phyloP scores from a whole-genome alignment of 2,113 vertebrate genomes.

The Cheilinus undulatus region DNA sequence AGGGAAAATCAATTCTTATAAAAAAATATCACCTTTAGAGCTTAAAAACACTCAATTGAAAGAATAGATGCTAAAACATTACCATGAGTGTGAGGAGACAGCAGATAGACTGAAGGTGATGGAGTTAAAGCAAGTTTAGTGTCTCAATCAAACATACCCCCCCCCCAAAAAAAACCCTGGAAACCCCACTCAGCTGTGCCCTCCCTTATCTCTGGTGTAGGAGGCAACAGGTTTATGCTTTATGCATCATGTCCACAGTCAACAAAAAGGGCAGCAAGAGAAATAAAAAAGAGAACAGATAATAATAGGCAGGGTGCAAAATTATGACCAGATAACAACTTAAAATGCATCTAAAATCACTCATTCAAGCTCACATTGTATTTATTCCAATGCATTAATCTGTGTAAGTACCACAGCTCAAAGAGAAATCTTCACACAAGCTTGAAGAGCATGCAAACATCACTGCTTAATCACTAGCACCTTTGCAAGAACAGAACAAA shows the following conservation, averaged over 20 bases:
- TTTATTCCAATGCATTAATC: conserved; percentile 63
- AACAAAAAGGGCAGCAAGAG: conserved; percentile 38
- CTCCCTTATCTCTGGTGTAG: conserved; percentile 33
- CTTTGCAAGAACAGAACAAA: conserved; percentile 25
- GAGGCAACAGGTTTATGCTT: conserved; percentile 54
- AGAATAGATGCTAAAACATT: conserved; percentile 51
- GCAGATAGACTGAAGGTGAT: conserved; percentile 74
- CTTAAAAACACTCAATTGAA: conserved; percentile 58
- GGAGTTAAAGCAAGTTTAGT: conserved; percentile 54
- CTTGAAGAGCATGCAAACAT: conserved; percentile 27
- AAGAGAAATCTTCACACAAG: conserved; percentile 18
- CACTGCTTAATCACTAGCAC: conserved; percentile 2
- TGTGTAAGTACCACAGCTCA: conserved; percentile 49
- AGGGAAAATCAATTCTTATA: conserved; percentile 65
- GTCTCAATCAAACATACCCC: conserved; percentile 40
- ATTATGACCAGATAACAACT: conserved; percentile 3
- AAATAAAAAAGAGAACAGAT: background rate
- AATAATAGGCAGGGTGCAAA: conserved; percentile 15
- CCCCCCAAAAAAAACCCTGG: background rate
- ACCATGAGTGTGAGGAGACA: conserved; percentile 68
- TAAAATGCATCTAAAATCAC: conserved; percentile 24
- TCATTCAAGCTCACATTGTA: conserved; percentile 46
- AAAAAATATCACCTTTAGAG: conserved; percentile 74
- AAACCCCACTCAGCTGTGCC: conserved; percentile 7
- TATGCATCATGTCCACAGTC: conserved; percentile 65